Base-by-base conservation (phyloP, 2,888 invertebrate species). In the Metallyticus violacea region DNA sequence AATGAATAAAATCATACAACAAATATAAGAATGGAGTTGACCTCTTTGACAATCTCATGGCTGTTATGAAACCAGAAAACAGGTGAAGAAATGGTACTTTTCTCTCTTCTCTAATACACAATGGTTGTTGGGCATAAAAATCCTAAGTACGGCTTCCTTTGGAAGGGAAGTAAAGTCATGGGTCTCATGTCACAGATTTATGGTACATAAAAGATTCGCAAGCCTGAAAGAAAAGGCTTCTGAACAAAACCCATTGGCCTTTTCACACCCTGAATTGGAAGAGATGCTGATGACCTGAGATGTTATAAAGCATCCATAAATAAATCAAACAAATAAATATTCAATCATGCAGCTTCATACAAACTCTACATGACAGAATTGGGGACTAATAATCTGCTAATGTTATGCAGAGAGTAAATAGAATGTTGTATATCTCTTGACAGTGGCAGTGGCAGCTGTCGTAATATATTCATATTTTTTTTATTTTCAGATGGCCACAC, bases 101-200 rank as follows among this genome's bases (percentile, higher is more conserved):
- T n/a, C 7, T 5, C 29, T 40, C 5, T 30, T 81, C 29, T 6
- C 29, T n/a, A 29, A 81, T 81, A 25, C 29, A 29, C 22, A 30
- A 81, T 81, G 81, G 81, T 81, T 81, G 15, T 30, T 77, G 77
- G n/a, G n/a, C n/a, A n/a, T n/a, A n/a, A n/a, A n/a, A n/a, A n/a
- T n/a, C n/a, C n/a, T n/a, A n/a, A n/a, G n/a, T n/a, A n/a, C n/a
- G n/a, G n/a, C n/a, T n/a, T n/a, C n/a, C n/a, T n/a, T n/a, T n/a
- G n/a, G n/a, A n/a, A n/a, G n/a, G n/a, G n/a, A n/a, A n/a, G n/a
- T n/a, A n/a, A n/a, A n/a, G n/a, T n/a, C n/a, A n/a, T n/a, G n/a
- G n/a, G n/a, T n/a, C n/a, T n/a, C n/a, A n/a, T n/a, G n/a, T n/a
- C n/a, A n/a, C n/a, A n/a, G n/a, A n/a, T n/a, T n/a, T n/a, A n/a